Base-by-base conservation (phyloP, 2,797 vertebrate genomes). In the Chelmon rostratus region DNA sequence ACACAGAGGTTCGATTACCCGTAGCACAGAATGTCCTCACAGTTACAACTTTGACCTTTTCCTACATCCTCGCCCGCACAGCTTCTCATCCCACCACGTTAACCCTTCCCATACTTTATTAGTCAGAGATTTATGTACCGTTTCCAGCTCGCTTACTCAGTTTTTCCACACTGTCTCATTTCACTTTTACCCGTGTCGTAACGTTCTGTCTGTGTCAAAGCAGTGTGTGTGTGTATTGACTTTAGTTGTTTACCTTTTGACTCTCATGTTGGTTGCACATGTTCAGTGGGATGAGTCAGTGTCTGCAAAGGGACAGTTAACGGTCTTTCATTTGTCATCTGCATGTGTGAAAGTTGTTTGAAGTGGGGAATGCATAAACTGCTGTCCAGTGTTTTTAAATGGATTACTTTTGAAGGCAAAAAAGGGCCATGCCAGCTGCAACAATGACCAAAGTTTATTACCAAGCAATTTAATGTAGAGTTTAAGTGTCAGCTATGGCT, bases 1-100 rank as follows among this genome's bases (percentile, higher is more conserved):
- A 98, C 69, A 90, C 96, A 11, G 97, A 99, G 96, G 98, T 98
- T 83, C 73, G 89, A 57, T 76, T 35, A 46, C 38, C 25, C 11
- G 1, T 35, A 46, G 67, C 59, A 0, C 59, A 68, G n/a, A 8
- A 19, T 42, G 28, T 23, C 7, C 47, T 70, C 28, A 33, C 23
- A n/a, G 69, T 52, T n/a, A 35, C 44, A 42, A 6, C 52, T 3
- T 28, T 78, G 54, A 80, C 61, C 71, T 79, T 76, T 19, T 3
- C 21, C 21, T 8, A 61, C 6, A 0, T 33, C 19, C 38, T 35
- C 59, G 1, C 70, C 62, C 78, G 68, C 80, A 50, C 57, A 40
- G 10, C 46, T 11, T 81, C 70, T 54, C 37, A 11, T 82, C 80
- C 72, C 28, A 4, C 5, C 8, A 0, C 0, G 19, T 87, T 74